Conservation (phyloP, 2,888 invertebrate species). For the Pandemis heparana region DNA sequence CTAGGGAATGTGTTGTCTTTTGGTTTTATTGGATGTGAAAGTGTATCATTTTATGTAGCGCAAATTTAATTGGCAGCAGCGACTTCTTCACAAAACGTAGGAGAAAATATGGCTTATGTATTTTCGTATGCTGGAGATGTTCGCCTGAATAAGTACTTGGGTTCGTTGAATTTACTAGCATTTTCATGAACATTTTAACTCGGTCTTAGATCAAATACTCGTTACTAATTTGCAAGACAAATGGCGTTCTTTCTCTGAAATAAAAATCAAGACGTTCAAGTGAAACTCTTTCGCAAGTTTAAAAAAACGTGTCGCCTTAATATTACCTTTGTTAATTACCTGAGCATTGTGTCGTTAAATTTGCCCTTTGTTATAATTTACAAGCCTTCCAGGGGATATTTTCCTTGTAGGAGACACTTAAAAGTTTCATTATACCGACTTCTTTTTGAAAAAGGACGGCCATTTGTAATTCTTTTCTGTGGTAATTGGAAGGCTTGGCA, state of each 20-base stretch:
- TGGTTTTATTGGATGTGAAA: background rate
- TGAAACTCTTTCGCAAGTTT: slow-evolving; percentile 29
- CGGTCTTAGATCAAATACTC: background rate
- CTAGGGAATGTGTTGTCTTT: background rate
- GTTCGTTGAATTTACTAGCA: background rate
- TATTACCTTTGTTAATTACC: slow-evolving; percentile 41
- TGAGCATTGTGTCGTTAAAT: slow-evolving; percentile 34
- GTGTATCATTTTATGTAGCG: background rate
- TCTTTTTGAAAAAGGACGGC: slow-evolving; percentile 23
- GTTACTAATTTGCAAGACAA: slow-evolving; percentile 13
- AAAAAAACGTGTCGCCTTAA: slow-evolving; percentile 40
- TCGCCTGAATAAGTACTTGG: background rate
- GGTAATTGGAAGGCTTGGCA: slow-evolving; percentile 24
- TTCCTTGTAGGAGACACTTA: slow-evolving; percentile 29
- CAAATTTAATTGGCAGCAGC: background rate
- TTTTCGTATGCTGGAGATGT: background rate
- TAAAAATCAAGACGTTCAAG: slow-evolving; percentile 20
- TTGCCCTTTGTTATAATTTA: slow-evolving; percentile 37
- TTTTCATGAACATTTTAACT: background rate
- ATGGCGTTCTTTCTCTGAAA: background rate
- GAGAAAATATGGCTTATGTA: background rate
- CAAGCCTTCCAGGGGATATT: slow-evolving; percentile 33
- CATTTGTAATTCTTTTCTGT: slow-evolving; percentile 6
- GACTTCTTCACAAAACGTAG: background rate
- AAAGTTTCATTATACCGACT: slow-evolving; percentile 20